These are phyloP conservation scores for Drosophila mayri DNA, from an alignment of 1,140 invertebrate genomes.

Conservation along the genomic window DNA sequence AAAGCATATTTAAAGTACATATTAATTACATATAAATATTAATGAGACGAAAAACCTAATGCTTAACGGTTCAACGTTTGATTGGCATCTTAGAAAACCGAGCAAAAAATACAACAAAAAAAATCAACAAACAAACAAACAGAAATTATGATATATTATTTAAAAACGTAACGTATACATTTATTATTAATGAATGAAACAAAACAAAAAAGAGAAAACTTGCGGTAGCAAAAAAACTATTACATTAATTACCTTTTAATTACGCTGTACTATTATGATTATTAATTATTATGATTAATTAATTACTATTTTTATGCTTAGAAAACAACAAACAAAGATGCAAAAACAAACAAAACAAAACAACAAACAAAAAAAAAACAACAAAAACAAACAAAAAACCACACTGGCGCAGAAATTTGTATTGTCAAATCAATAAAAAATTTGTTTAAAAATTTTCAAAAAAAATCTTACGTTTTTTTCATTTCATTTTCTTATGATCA, in stretches of 20 bases:
- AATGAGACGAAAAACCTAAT: conserved; percentile 46
- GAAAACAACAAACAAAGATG: conserved; percentile 54
- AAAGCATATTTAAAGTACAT: conserved; percentile 70
- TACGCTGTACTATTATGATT: conserved; percentile 80
- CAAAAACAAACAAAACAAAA: conserved; percentile 53
- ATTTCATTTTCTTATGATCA: conserved; percentile 50
- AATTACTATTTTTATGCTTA: conserved; percentile 78
- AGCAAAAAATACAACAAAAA: conserved; percentile 51
- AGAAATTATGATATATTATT: conserved; percentile 76
- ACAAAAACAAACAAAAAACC: conserved; percentile 45
- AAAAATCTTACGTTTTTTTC: conserved; percentile 54
- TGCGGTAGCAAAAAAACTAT: conserved; percentile 82
- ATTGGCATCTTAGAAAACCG: conserved; percentile 67
- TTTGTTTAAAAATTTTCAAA: conserved; percentile 71
- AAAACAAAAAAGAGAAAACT: conserved; percentile 55
- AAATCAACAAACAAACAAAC: conserved; percentile 40
- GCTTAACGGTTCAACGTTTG: conserved; percentile 73
- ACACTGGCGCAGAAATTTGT: conserved; percentile 77
- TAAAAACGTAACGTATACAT: conserved; percentile 66
- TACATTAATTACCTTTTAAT: conserved; percentile 81
- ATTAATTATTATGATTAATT: conserved; percentile 75
- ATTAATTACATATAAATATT: conserved; percentile 54
- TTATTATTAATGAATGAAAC: conserved; percentile 48
- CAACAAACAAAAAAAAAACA: conserved; percentile 48
- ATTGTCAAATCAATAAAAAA: conserved; percentile 82